Percentiles rank a stretch among this genome's conserved stretches.
These are phyloP conservation scores for Sminthopsis crassicaudata DNA, from an alignment of 2,113 vertebrate species.

Conservation along the genomic window DNA sequence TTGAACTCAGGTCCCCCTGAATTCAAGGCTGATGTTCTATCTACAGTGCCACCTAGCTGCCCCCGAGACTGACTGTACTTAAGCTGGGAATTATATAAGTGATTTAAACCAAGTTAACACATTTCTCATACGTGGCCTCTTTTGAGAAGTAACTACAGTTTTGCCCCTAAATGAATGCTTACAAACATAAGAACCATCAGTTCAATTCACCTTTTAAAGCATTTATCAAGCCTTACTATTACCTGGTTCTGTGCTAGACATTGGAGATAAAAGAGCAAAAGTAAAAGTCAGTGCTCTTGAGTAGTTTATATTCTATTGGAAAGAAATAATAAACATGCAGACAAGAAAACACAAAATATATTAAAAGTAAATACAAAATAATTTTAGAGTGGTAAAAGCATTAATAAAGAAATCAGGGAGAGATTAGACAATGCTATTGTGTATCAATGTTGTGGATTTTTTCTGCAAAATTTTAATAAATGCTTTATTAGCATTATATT, in stretches of 20 bases:
- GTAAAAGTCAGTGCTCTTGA: not conserved
- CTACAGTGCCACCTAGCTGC: too few species aligned
- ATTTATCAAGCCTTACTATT: not conserved
- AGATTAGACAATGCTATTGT: not conserved
- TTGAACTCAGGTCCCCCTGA: too few species aligned
- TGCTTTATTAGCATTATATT: constrained; percentile 84
- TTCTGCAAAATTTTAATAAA: constrained; percentile 78
- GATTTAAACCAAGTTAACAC: not conserved
- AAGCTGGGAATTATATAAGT: not conserved
- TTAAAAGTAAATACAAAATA: not conserved
- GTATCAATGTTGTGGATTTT: not conserved
- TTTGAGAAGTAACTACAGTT: not conserved
- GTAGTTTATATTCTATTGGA: not conserved
- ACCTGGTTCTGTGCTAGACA: not conserved
- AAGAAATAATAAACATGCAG: not conserved
- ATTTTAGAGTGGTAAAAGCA: not conserved
- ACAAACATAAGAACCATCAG: not conserved
- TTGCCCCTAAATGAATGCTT: not conserved
- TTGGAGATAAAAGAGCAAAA: not conserved
- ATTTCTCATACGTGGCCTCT: not conserved
- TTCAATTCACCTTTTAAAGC: not conserved
- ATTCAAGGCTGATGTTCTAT: too few species aligned
- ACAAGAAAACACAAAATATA: not conserved
- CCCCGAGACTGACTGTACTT: not conserved
- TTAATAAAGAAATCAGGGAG: not conserved